phyloP scores from a whole-genome alignment of 1,140 invertebrate genomes.

The Papilio machaon region DNA sequence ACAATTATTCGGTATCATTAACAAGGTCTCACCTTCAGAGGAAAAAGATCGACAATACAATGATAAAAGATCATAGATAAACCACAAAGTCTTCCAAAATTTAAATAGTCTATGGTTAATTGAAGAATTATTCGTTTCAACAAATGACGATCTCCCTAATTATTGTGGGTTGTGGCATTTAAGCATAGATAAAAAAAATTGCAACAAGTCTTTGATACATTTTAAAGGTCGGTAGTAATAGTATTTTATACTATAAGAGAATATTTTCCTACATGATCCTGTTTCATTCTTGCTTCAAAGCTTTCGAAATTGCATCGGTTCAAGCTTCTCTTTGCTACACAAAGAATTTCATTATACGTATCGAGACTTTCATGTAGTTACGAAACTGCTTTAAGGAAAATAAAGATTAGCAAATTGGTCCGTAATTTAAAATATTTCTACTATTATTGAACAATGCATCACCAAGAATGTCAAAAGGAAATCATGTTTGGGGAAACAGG shows the following conservation, averaged over 20 bases:
- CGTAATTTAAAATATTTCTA: not conserved
- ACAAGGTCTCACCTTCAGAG: not conserved
- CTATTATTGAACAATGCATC: not conserved
- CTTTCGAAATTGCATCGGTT: conserved; percentile 2
- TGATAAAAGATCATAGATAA: not conserved
- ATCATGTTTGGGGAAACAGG: too few species aligned
- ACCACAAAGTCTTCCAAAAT: too few species aligned
- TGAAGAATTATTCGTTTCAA: too few species aligned
- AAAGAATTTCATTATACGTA: conserved; percentile 14
- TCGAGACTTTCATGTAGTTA: not conserved
- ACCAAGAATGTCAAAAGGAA: not conserved
- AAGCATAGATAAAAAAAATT: not conserved
- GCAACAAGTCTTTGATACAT: not conserved
- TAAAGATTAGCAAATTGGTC: not conserved
- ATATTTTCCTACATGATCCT: not conserved
- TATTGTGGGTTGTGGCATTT: not conserved
- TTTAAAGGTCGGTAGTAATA: not conserved
- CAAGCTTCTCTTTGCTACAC: not conserved
- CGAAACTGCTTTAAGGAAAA: not conserved
- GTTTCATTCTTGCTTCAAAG: conserved; percentile 8
- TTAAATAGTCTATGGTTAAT: too few species aligned
- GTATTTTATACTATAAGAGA: not conserved
- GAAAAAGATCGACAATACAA: not conserved
- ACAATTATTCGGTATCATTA: not conserved
- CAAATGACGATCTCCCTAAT: too few species aligned